Evolutionary conservation across 2,888 invertebrate species (phyloP).

Genomic region (Trichopria drosophilae): DNA sequence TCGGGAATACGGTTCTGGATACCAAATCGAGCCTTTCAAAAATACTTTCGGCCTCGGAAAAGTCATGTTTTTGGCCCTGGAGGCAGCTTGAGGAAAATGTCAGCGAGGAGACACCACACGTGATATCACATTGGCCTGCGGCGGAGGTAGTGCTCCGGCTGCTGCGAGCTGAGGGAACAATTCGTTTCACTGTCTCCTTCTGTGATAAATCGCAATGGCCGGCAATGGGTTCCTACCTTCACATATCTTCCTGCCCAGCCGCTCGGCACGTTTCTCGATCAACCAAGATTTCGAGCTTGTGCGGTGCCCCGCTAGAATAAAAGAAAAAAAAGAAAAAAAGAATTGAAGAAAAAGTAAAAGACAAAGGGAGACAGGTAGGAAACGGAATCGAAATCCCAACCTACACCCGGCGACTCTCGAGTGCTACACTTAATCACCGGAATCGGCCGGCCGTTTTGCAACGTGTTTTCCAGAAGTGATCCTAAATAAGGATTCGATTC

Average conservation of each 20-base stretch:
- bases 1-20: slow-evolving; percentile 1
- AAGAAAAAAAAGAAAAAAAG: too few relatives aligned
- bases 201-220: slow-evolving; percentile 50
- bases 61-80: background rate
- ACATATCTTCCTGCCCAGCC: slow-evolving; percentile 34
- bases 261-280: slow-evolving; percentile 23
- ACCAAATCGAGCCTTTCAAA: too few relatives aligned
- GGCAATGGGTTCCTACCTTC: slow-evolving; percentile 42
- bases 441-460: too few relatives aligned
- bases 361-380: slow-evolving; percentile 7
- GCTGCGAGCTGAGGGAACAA: slow-evolving; percentile 45
- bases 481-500: too few relatives aligned
- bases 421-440: too few relatives aligned
- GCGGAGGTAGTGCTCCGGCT: slow-evolving; percentile 32
- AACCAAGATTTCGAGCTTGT: slow-evolving; percentile 16
- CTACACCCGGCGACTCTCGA: background rate
- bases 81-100: slow-evolving; percentile 38
- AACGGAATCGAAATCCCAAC: background rate
- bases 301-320: too few relatives aligned
- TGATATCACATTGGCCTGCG: slow-evolving; percentile 9
- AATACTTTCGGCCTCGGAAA: background rate
- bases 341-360: too few relatives aligned
- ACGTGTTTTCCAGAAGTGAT: too few relatives aligned
- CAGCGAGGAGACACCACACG: slow-evolving; percentile 32
- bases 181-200: slow-evolving; percentile 46